Base-by-base conservation (phyloP, 2,888 invertebrate species). In the Sinopyrophorus schimmeli region DNA sequence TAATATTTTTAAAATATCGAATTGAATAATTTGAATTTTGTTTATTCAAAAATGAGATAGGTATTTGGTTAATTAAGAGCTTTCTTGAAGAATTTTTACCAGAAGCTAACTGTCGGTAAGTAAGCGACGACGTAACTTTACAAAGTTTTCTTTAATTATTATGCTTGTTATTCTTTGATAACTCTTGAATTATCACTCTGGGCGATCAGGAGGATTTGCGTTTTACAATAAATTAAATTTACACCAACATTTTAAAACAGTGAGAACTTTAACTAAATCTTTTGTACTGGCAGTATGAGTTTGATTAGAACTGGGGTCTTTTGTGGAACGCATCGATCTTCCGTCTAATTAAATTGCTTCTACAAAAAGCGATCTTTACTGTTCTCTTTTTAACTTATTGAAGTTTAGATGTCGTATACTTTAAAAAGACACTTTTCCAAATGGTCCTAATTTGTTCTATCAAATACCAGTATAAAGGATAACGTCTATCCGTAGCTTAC, bases 281-380 rank as follows among this genome's bases (percentile, higher is more conserved):
- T 47, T 47, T 47, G 40, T 40, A 40, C 40, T 32, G 26, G 15
- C 30, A 35, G 40, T 34, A 32, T 40, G 39, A 40, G 47, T 47
- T 47, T 47, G 47, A 47, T 47, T 47, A 47, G 47, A 47, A 17
- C 34, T 17, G 21, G 24, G 17, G 38, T 23, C 47, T 40, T 47
- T 47, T 40, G 34, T 40, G 31, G 46, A 21, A 39, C 39, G 30
- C 50, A 50, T 46, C 44, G 50, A 50, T 50, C 50, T 50, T 40
- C 32, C 43, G 42, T 49, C 52, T 56, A 56, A 56, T 56, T 56
- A 56, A 56, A 56, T 51, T 53, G 50, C 47, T 28, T 30, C 51
- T 48, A 46, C 51, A 48, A 53, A 56, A 53, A 41, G 51, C 43
- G 41, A 56, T 53, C 51, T 51, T 56, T 53, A 51, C 44, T 46